These are phyloP conservation scores for Lamprotornis superbus DNA, from an alignment of 2,113 vertebrate species.

Conservation along the genomic window DNA sequence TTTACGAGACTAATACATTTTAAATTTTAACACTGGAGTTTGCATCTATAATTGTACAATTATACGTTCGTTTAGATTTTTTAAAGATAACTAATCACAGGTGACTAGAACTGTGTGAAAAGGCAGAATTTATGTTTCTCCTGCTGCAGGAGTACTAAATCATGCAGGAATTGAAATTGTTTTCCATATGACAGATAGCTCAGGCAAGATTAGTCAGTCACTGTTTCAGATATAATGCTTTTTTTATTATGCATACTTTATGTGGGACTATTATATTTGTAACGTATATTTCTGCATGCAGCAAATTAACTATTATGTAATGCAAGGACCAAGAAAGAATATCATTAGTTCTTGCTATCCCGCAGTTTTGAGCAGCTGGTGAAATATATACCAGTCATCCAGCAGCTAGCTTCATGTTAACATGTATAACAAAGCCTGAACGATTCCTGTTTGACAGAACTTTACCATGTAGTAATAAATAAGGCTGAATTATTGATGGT, in stretches of 20 bases:
- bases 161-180: conserved; percentile 43
- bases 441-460: conserved; percentile 70
- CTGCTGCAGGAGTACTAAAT: conserved; percentile 31
- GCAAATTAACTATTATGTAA: conserved; percentile 51
- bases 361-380: conserved; percentile 62
- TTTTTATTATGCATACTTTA: background rate
- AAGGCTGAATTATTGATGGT: conserved; percentile 83
- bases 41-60: conserved; percentile 76
- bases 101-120: conserved; percentile 57
- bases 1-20: conserved; percentile 79
- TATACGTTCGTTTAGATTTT: conserved; percentile 72
- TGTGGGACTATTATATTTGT: conserved; percentile 15
- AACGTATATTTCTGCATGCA: background rate
- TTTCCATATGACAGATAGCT: conserved; percentile 57
- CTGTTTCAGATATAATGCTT: conserved; percentile 55
- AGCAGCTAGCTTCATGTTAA: conserved; percentile 49
- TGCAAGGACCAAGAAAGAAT: conserved; percentile 16
- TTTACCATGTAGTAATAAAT: conserved; percentile 79
- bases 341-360: conserved; percentile 48
- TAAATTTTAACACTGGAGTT: conserved; percentile 72
- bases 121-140: conserved; percentile 59
- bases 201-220: conserved; percentile 45
- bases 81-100: conserved; percentile 71
- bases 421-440: conserved; percentile 68
- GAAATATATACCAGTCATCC: conserved; percentile 65